Evolutionary conservation across 1,140 invertebrate genomes (phyloP).

Genomic region (Camponotus pennsylvanicus): DNA sequence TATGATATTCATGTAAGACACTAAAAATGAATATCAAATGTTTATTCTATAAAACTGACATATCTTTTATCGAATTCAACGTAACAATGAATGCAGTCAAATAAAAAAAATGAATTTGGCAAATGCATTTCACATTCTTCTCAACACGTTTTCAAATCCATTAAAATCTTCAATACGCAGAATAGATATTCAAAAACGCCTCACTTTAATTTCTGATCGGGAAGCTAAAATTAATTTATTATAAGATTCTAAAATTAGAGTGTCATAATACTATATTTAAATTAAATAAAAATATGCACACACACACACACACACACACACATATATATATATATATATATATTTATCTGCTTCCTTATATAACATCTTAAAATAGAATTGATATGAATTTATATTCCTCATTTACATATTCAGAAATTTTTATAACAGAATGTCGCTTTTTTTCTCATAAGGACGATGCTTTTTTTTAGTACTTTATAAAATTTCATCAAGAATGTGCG

Average conservation of each 20-base stretch:
- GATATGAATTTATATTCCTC: background rate
- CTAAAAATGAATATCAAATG: conserved; percentile 12
- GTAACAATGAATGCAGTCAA: background rate
- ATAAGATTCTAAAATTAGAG: background rate
- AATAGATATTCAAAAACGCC: background rate
- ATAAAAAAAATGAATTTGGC: background rate
- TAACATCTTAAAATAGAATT: background rate
- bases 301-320: background rate
- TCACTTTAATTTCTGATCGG: conserved; percentile 1
- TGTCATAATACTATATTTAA: background rate
- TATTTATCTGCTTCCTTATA: background rate
- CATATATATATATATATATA: background rate
- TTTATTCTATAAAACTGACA: background rate
- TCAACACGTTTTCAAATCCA: background rate
- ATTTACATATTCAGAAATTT: background rate
- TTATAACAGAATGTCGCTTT: background rate
- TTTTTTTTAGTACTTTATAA: background rate
- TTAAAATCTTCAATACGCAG: background rate
- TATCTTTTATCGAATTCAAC: background rate
- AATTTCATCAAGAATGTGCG: background rate
- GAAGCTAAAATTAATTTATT: background rate
- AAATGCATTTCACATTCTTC: background rate
- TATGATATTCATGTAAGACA: background rate
- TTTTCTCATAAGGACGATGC: background rate
- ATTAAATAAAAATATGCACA: background rate